Conservation (phyloP, 2,797 vertebrate genomes). For the Rhynchonycteris naso region DNA sequence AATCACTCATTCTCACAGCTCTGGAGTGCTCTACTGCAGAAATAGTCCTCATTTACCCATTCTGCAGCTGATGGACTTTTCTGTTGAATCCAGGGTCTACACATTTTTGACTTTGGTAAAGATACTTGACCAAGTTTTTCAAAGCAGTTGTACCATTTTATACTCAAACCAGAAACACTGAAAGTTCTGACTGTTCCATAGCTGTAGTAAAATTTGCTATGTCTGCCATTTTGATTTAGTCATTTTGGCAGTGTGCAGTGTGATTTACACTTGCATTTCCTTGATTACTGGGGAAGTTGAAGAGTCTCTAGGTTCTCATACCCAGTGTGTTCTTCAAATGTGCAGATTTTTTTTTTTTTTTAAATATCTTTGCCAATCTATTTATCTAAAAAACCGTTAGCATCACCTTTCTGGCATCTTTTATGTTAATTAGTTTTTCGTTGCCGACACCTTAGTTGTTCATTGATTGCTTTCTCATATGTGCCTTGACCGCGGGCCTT, state of each 20-base stretch:
- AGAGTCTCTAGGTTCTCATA: background rate
- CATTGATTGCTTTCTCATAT: no score
- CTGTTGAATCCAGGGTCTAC: background rate
- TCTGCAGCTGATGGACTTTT: background rate
- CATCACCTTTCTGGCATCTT: background rate
- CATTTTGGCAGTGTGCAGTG: background rate
- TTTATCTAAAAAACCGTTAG: background rate
- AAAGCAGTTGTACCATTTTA: background rate
- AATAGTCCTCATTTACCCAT: no score
- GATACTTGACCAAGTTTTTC: background rate
- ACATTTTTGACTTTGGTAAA: background rate
- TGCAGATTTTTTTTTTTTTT: background rate
- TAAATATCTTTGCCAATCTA: background rate
- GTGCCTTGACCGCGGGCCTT: no score
- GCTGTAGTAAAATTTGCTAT: background rate
- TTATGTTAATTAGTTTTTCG: no score
- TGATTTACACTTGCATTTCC: background rate
- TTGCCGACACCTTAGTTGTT: no score
- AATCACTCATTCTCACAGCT: background rate
- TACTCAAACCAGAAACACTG: background rate
- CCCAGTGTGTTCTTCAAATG: background rate
- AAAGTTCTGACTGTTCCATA: background rate
- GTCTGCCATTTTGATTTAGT: background rate
- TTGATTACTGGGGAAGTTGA: background rate
- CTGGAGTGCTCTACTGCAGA: rapidly evolving